phyloP scores from a whole-genome alignment of 2,888 invertebrate species.

The Tenthredo notha region DNA sequence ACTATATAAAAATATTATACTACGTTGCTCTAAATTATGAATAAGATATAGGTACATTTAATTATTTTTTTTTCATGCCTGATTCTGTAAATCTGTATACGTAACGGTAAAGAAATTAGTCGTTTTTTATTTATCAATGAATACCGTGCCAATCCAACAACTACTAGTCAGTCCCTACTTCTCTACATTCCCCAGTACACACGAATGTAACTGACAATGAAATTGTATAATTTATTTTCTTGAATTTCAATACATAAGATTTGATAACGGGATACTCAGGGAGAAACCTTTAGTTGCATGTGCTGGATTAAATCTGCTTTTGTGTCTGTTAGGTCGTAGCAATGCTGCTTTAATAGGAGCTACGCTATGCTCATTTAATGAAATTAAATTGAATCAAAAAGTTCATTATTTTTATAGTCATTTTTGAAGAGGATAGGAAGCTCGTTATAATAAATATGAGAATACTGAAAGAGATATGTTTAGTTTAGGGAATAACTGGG shows the following conservation, averaged over 20 bases:
- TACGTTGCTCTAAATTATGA: neutral
- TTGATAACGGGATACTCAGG: constrained; percentile 5
- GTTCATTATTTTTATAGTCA: neutral
- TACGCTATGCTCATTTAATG: neutral
- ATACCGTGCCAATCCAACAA: constrained; percentile 70
- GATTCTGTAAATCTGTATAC: constrained; percentile 9
- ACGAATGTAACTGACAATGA: constrained; percentile 49
- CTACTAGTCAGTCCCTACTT: constrained; percentile 77
- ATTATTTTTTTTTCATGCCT: constrained; percentile 8
- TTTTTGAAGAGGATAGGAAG: neutral
- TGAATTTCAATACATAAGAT: constrained; percentile 52
- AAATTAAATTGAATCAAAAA: neutral
- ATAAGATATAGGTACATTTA: constrained; percentile 14
- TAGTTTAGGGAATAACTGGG: constrained; percentile 65
- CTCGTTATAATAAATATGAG: neutral
- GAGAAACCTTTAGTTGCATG: constrained; percentile 73
- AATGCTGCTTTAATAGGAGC: neutral
- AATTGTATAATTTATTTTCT: constrained; percentile 40
- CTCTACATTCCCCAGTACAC: constrained; percentile 41
- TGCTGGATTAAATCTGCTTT: constrained; percentile 70
- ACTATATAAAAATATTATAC: neutral
- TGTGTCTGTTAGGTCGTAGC: constrained; percentile 65
- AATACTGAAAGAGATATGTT: constrained; percentile 46
- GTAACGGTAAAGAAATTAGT: constrained; percentile 22
- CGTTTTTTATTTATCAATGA: constrained; percentile 30